Percentiles rank a stretch among this genome's conserved stretches.
Conservation (phyloP, 2,113 vertebrate genomes). For the Brachionichthys hirsutus region DNA sequence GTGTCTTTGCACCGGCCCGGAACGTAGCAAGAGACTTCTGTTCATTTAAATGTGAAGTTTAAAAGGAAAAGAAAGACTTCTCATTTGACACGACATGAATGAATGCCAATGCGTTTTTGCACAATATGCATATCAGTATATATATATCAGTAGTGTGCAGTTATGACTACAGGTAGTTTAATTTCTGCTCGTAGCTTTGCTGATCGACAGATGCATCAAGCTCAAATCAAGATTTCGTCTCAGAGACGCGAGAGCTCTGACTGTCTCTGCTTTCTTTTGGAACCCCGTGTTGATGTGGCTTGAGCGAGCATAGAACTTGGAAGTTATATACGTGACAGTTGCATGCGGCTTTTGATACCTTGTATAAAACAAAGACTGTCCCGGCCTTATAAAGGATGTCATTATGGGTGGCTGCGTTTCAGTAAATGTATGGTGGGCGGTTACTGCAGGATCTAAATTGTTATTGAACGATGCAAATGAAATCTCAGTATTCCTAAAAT, state of each 20-base stretch:
- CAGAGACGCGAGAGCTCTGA: neutral
- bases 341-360: conserved; percentile 20
- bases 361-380: conserved; percentile 11
- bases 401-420: conserved; percentile 28
- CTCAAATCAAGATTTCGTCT: neutral
- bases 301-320: conserved; percentile 6
- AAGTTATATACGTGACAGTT: conserved; percentile 17
- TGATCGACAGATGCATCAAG: conserved; percentile 9
- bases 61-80: conserved; percentile 10
- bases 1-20: conserved; percentile 56
- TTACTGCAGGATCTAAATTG: conserved; percentile 35
- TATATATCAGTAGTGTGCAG: conserved; percentile 41
- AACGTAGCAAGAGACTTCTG: conserved; percentile 48
- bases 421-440: conserved; percentile 46
- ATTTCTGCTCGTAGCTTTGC: conserved; percentile 35
- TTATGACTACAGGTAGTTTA: conserved; percentile 14
- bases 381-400: conserved; percentile 4
- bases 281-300: conserved; percentile 9
- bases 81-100: conserved; percentile 42
- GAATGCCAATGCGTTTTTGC: conserved; percentile 68
- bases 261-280: conserved; percentile 3
- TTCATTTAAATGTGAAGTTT: conserved; percentile 65
- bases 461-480: conserved; percentile 19
- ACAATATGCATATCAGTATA: too few relatives aligned
- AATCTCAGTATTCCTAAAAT: conserved; percentile 17